Conservation (phyloP, 2,888 invertebrate species). For the Tridacna gigas region DNA sequence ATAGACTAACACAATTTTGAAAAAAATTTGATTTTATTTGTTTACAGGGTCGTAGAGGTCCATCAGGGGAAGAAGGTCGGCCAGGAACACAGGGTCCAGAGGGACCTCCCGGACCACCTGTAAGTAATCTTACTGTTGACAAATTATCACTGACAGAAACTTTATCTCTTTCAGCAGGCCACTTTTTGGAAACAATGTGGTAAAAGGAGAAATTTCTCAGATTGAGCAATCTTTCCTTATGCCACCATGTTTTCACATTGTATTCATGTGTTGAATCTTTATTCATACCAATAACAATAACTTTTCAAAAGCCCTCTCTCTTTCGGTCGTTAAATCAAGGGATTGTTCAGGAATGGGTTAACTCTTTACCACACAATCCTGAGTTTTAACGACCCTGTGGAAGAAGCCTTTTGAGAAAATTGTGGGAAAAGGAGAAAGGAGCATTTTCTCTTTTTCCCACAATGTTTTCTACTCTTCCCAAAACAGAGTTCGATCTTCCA, state of each 20-base stretch:
- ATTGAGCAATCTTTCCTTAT: not conserved
- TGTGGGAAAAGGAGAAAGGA: too few species aligned
- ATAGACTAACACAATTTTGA: not conserved
- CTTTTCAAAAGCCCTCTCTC: too few species aligned
- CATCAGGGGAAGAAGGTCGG: conserved; percentile 73
- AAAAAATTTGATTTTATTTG: not conserved
- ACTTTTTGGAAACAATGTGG: not conserved
- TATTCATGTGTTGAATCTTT: too few species aligned
- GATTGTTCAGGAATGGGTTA: too few species aligned
- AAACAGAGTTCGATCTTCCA: too few species aligned
- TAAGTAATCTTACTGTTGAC: conserved; percentile 56
- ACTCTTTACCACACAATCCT: too few species aligned
- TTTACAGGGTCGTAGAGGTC: conserved; percentile 80
- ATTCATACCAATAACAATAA: too few species aligned
- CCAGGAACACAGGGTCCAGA: conserved; percentile 86
- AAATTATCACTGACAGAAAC: not conserved
- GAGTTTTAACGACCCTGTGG: too few species aligned
- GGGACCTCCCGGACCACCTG: conserved; percentile 90
- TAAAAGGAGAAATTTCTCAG: not conserved
- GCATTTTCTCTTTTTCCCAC: too few species aligned
- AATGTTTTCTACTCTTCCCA: too few species aligned
- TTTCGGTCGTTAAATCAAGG: too few species aligned
- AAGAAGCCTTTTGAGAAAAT: too few species aligned
- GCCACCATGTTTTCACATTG: not conserved
- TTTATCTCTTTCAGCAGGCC: not conserved